Conservation (phyloP, 2,888 invertebrate genomes). For the Ophraella communa region DNA sequence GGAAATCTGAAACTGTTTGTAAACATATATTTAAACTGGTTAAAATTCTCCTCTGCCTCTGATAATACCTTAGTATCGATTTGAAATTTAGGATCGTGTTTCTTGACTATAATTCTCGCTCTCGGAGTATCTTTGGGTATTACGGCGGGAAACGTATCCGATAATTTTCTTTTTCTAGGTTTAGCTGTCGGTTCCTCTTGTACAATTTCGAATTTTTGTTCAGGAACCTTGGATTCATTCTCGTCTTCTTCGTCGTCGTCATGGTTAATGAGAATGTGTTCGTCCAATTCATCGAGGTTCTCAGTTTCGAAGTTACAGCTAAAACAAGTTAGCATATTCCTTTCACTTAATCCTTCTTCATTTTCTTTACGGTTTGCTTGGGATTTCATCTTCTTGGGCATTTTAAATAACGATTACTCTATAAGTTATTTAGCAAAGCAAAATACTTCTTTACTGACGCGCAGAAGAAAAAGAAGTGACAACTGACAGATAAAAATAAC, state of each 20-base stretch:
- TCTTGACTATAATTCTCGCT: slow-evolving; percentile 8
- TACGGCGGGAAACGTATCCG: not conserved
- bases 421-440: slow-evolving; percentile 16
- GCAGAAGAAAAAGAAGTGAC: slow-evolving; percentile 21
- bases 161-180: not conserved
- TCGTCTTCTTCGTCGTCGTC: slow-evolving; percentile 29
- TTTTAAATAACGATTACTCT: slow-evolving; percentile 8
- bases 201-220: slow-evolving; percentile 24
- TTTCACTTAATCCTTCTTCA: slow-evolving; percentile 8
- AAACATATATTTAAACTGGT: no score
- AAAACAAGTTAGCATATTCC: slow-evolving; percentile 34
- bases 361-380: slow-evolving; percentile 5
- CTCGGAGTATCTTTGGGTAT: not conserved
- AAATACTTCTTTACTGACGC: slow-evolving; percentile 13
- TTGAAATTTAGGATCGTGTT: slow-evolving; percentile 6
- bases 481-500: not conserved
- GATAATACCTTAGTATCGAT: not conserved
- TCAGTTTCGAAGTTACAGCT: slow-evolving; percentile 37
- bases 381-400: slow-evolving; percentile 13
- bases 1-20: not conserved
- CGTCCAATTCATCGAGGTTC: slow-evolving; percentile 40
- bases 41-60: no score
- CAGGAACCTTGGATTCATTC: no score
- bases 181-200: not conserved
- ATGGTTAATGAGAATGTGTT: slow-evolving; percentile 38